These are phyloP conservation scores for Centroberyx gerrardi DNA, from an alignment of 2,797 vertebrate species.

Conservation along the genomic window DNA sequence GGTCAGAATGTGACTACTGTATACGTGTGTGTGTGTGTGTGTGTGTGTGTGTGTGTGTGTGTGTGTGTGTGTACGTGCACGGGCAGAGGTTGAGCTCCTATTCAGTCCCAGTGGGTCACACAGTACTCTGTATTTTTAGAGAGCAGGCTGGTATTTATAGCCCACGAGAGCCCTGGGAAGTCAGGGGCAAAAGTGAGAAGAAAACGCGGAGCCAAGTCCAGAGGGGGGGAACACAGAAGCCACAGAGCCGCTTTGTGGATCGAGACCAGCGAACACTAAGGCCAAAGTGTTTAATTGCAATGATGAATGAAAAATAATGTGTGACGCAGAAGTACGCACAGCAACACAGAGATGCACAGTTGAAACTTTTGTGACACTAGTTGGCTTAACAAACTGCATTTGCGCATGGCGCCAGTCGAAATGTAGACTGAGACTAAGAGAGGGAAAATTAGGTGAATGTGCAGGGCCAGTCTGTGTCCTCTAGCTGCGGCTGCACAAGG, in stretches of 20 bases:
- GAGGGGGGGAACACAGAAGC: conserved; percentile 49
- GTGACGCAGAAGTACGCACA: conserved; percentile 55
- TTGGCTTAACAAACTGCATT: conserved; percentile 73
- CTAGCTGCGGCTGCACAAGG: conserved; percentile 40
- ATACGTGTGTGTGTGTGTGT: too few species aligned
- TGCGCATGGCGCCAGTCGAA: conserved; percentile 70
- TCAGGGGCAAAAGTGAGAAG: conserved; percentile 68
- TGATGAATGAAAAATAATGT: conserved; percentile 73
- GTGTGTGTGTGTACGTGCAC: conserved; percentile 30
- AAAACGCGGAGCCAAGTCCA: conserved; percentile 64
- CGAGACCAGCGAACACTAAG: conserved; percentile 70
- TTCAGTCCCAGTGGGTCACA: conserved; percentile 75
- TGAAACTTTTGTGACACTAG: conserved; percentile 60
- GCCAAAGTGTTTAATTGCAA: conserved; percentile 74
- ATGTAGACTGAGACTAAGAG: conserved; percentile 17
- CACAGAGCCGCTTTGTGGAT: conserved; percentile 70
- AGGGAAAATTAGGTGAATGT: conserved; percentile 54
- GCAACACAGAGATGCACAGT: conserved; percentile 59
- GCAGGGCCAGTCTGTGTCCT: conserved; percentile 19
- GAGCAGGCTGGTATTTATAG: conserved; percentile 78
- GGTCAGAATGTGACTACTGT: conserved; percentile 22
- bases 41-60: conserved; percentile 1
- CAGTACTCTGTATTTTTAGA: conserved; percentile 80
- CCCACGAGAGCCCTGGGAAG: conserved; percentile 71
- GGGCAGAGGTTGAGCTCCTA: conserved; percentile 54